Evolutionary conservation across 2,797 vertebrate species (phyloP).

Genomic region (Hydrolagus colliei): DNA sequence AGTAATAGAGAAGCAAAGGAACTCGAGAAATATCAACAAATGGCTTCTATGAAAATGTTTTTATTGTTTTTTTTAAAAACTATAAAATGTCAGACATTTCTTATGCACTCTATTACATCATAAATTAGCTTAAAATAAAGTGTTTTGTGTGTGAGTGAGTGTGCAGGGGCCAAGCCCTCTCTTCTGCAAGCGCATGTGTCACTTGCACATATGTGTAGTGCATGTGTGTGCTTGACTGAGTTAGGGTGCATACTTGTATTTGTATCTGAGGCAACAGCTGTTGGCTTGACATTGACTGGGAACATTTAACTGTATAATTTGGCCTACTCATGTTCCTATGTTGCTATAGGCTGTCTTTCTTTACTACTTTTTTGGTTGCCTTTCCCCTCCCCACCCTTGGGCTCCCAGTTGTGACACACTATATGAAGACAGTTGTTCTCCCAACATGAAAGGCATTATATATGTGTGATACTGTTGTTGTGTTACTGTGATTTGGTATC

Average conservation of each 20-base stretch:
- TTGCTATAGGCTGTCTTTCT: too few species aligned
- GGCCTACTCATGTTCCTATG: constrained; percentile 1
- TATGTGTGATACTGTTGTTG: too few species aligned
- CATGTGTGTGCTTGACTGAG: constrained; percentile 18
- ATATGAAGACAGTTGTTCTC: too few species aligned
- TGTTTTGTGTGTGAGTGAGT: constrained; percentile 23
- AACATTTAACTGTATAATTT: constrained; percentile 26
- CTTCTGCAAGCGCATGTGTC: not conserved
- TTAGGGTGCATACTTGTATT: constrained; percentile 1
- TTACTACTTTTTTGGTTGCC: too few species aligned
- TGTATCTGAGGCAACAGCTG: constrained; percentile 4
- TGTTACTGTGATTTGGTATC: not conserved
- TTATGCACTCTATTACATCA: constrained; percentile 26
- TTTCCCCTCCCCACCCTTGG: too few species aligned
- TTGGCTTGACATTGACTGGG: constrained; percentile 7
- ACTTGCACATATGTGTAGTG: not conserved
- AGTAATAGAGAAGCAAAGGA: constrained; percentile 15
- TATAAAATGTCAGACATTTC: constrained; percentile 18
- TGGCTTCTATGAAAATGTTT: constrained; percentile 25
- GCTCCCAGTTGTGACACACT: too few species aligned
- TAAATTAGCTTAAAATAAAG: constrained; percentile 11
- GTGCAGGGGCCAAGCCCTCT: not conserved
- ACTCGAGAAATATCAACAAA: constrained; percentile 22
- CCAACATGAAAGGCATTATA: too few species aligned
- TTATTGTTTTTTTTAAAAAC: constrained; percentile 28